Base-by-base conservation (phyloP, 2,113 vertebrate genomes). In the Nerophis ophidion region DNA sequence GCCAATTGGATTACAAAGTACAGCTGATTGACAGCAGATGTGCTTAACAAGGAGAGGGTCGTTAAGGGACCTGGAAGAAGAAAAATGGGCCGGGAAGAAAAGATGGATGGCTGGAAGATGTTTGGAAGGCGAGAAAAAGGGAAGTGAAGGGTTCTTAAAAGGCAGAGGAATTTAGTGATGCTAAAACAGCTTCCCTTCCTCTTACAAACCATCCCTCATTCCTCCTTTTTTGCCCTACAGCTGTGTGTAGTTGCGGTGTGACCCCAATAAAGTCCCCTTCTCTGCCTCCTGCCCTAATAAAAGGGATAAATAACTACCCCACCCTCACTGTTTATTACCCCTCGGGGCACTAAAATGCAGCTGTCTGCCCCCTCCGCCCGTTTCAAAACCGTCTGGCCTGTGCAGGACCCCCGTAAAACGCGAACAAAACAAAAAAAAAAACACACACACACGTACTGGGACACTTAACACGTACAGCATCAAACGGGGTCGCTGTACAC, bases 321-420 rank as follows among this genome's bases (percentile, higher is more conserved):
- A 87, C 85, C 86, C 79, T 86, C 72, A 55, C 61, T 82, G 81
- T 87, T 90, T 90, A 90, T 91, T 84, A 86, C 73, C 80, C 89
- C 89, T 85, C 81, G 81, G 81, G 87, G 89, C 89, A 88, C 87
- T 91, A 88, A 90, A 91, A 90, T 76, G 82, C 89, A 91, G 89
- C 89, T 91, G 89, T 87, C 87, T 79, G 75, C 68, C 73, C 77
- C 61, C 60, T 48, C 76, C 66, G 70, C 79, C 63, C 61, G 46
- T 59, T 79, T 84, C 71, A 82, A 85, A 86, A 79, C 1, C 8
- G 19, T 65, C 71, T 47, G 34, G 47, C 65, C 66, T 60, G 53
- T 52, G 74, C 56, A 40, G 58, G 75, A 84, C 70, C 70, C 66
- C 66, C 16, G 60, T 80, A 75, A 84, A 87, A 68, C 14, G 74